A percentile compares a stretch with the other conserved stretches of the same genome.
Evolutionary conservation across 2,888 invertebrate species (phyloP).

Genomic region (Scrobipalpa costella): DNA sequence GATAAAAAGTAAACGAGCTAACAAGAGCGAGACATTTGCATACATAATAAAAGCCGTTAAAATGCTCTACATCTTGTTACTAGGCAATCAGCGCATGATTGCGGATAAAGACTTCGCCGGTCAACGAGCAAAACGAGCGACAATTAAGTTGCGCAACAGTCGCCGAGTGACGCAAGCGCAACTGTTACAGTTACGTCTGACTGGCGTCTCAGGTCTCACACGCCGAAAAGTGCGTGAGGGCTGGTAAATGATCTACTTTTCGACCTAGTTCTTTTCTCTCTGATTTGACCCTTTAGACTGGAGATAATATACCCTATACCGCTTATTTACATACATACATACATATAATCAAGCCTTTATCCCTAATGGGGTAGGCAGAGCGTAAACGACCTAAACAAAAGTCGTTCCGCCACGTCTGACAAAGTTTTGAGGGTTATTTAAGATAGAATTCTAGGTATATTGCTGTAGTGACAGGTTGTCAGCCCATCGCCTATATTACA

Average conservation of each 20-base stretch:
- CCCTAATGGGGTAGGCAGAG: too few species aligned
- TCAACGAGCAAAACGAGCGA: conserved; percentile 14
- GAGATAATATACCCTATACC: too few species aligned
- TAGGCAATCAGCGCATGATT: not conserved
- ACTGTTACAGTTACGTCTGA: conserved; percentile 21
- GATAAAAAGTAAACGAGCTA: too few species aligned
- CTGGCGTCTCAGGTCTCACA: not conserved
- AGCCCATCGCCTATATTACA: too few species aligned
- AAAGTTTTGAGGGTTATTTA: too few species aligned
- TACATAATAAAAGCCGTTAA: not conserved
- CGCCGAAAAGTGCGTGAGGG: conserved; percentile 9
- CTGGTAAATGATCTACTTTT: not conserved
- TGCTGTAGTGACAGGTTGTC: too few species aligned
- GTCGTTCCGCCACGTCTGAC: too few species aligned
- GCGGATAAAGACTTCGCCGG: conserved; percentile 16
- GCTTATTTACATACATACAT: too few species aligned
- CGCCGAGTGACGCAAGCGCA: conserved; percentile 5
- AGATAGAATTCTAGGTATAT: too few species aligned
- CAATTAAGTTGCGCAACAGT: conserved; percentile 5
- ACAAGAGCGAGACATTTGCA: not conserved
- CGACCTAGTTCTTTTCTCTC: not conserved
- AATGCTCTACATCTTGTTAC: not conserved
- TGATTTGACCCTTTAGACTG: too few species aligned
- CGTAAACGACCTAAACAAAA: too few species aligned
- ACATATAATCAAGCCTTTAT: too few species aligned